Conservation (phyloP, 2,113 vertebrate genomes). For the Plecturocebus donacophilus region DNA sequence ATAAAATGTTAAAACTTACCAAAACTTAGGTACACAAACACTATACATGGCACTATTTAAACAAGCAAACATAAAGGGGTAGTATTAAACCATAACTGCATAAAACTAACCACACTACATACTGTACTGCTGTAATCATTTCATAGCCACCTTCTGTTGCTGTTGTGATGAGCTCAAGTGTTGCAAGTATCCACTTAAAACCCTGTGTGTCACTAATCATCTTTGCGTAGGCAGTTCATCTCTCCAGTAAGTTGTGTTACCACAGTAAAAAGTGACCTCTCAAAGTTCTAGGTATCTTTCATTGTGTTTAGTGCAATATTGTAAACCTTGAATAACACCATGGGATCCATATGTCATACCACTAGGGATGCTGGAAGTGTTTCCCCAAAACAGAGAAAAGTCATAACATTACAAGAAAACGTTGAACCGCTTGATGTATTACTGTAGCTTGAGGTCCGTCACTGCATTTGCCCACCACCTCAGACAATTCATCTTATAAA, state of each 20-base stretch:
- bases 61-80: background rate
- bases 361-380: background rate
- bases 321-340: background rate
- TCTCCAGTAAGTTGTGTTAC: background rate
- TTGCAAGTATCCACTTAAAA: background rate
- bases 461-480: background rate
- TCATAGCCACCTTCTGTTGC: background rate
- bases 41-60: background rate
- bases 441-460: background rate
- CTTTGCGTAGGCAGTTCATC: background rate
- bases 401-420: background rate
- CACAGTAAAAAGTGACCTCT: background rate
- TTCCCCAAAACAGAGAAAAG: background rate
- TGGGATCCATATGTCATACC: background rate
- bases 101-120: background rate
- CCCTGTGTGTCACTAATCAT: background rate
- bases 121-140: background rate
- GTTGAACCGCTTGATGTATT: background rate
- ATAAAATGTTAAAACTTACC: background rate
- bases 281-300: background rate
- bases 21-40: background rate
- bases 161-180: background rate
- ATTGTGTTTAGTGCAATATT: background rate
- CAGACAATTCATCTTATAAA: background rate
- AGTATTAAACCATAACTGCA: background rate